Evolutionary conservation across 2,113 vertebrate species (phyloP).

Genomic region (Bungarus multicinctus): DNA sequence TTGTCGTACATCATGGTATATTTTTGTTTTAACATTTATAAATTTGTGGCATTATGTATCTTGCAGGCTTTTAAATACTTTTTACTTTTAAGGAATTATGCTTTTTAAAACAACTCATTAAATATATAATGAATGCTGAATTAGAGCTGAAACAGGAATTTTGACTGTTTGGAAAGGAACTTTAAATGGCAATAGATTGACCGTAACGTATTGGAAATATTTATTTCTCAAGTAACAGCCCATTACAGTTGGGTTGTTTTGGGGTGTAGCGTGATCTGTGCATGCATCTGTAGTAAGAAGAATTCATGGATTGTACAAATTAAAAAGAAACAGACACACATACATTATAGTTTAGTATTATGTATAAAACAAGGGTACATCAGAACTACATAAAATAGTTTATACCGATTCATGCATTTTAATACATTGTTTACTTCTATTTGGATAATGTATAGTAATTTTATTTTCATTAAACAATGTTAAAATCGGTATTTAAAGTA

Average conservation of each 20-base stretch:
- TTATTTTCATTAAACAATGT: background rate
- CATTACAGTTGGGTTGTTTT: background rate
- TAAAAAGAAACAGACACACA: background rate
- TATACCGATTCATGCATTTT: background rate
- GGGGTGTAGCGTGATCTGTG: background rate
- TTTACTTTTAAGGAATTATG: background rate
- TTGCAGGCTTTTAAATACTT: background rate
- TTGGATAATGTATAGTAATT: background rate
- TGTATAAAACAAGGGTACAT: background rate
- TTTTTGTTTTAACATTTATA: background rate
- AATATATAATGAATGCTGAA: background rate
- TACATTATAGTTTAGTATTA: background rate
- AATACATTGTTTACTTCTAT: background rate
- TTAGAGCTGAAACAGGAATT: background rate
- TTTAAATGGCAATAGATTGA: background rate
- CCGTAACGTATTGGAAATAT: background rate
- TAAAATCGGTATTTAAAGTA: background rate
- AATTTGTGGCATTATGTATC: background rate
- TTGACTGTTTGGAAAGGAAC: background rate
- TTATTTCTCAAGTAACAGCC: background rate
- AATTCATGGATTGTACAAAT: background rate
- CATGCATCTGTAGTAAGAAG: background rate
- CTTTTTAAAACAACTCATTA: background rate
- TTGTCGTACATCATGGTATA: background rate
- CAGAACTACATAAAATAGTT: background rate